Percentiles rank a stretch among this genome's conserved stretches.
Conservation (phyloP, 2,888 invertebrate species). For the Metallyticus violacea region DNA sequence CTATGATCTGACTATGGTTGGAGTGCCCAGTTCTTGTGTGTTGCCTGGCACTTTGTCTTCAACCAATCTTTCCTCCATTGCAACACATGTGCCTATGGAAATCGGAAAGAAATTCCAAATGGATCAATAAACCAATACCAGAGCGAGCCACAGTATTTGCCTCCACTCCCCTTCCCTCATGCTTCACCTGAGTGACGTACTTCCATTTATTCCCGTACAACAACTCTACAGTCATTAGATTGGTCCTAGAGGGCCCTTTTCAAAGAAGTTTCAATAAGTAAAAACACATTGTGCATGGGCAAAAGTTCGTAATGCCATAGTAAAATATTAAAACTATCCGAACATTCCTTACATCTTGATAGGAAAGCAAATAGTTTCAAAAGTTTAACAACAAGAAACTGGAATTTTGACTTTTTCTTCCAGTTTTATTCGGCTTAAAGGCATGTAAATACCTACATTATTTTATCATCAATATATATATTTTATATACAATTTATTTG, state of each 20-base stretch:
- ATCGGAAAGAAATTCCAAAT: conserved; percentile 23
- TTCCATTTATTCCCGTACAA: conserved; percentile 4
- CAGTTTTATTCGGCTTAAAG: too few relatives aligned
- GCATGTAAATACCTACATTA: too few relatives aligned
- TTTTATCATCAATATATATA: too few relatives aligned
- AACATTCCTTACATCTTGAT: too few relatives aligned
- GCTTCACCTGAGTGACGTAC: conserved; percentile 7
- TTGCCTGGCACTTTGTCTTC: background rate
- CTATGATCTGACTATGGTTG: background rate
- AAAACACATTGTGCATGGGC: too few relatives aligned
- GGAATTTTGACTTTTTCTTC: too few relatives aligned
- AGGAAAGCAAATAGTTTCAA: too few relatives aligned
- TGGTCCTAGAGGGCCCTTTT: background rate
- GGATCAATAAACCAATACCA: conserved; percentile 16
- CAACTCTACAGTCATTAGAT: background rate
- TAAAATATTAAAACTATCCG: too few relatives aligned
- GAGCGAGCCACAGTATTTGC: background rate
- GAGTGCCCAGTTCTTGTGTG: background rate
- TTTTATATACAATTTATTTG: too few relatives aligned
- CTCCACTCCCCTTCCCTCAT: background rate
- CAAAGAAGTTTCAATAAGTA: background rate
- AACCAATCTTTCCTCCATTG: background rate
- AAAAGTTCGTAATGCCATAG: too few relatives aligned
- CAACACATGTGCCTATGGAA: background rate
- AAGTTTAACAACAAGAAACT: too few relatives aligned